phyloP scores from a whole-genome alignment of 2,888 invertebrate genomes.

The Volucella inanis region DNA sequence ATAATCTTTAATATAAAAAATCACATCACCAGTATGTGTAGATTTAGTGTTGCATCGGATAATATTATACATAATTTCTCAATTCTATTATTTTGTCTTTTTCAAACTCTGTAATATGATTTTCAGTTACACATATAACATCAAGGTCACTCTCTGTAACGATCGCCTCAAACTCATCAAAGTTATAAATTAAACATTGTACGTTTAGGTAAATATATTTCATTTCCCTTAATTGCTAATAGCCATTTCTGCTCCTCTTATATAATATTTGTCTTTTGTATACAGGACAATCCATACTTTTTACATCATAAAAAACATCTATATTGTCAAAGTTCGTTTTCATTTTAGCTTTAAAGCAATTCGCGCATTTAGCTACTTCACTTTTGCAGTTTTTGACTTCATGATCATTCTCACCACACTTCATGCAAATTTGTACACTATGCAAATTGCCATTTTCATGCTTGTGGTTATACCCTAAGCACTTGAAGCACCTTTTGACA shows the following conservation, averaged over 20 bases:
- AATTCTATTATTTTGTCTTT: too few relatives aligned
- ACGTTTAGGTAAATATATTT: constrained; percentile 1
- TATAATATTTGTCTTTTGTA: constrained; percentile 9
- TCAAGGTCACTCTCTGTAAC: too few relatives aligned
- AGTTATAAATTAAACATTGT: neutral
- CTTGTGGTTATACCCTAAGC: constrained; percentile 10
- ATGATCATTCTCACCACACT: constrained; percentile 18
- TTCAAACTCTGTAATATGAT: too few relatives aligned
- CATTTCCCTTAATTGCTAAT: constrained; percentile 21
- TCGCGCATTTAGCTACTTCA: too few relatives aligned
- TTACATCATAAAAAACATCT: neutral
- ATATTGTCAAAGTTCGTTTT: neutral
- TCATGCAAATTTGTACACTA: neutral
- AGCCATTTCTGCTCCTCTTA: constrained; percentile 16
- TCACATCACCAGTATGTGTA: too few relatives aligned
- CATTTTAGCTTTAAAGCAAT: constrained; percentile 12
- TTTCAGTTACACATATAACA: too few relatives aligned
- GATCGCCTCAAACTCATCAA: neutral
- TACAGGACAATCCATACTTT: constrained; percentile 16
- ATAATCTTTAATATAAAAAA: too few relatives aligned
- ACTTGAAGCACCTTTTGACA: constrained; percentile 3
- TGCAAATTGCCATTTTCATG: neutral
- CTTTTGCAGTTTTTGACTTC: neutral
- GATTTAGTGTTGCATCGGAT: too few relatives aligned
- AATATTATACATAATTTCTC: too few relatives aligned